phyloP scores from a whole-genome alignment of 2,113 vertebrate species.

The Rhinolophus sinicus region DNA sequence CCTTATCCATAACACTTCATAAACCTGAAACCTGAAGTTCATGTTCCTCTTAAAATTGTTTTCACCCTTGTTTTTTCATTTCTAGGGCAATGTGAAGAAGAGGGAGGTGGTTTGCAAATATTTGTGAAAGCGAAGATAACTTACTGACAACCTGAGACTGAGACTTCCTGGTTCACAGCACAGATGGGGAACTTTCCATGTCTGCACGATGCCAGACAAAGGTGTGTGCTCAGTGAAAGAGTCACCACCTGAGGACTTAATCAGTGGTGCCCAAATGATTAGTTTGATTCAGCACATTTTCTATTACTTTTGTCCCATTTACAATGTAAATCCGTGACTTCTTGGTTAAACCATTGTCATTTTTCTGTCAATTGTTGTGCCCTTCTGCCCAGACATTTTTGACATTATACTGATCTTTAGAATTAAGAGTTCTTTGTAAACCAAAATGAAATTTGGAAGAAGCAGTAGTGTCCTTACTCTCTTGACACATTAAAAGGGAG shows the following conservation, averaged over 20 bases:
- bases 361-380: neutral
- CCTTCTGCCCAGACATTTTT: neutral
- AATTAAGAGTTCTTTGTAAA: neutral
- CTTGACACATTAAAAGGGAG: neutral
- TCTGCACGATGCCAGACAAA: neutral
- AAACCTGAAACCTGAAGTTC: slow-evolving; percentile 43
- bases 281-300: neutral
- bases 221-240: accelerated
- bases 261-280: neutral
- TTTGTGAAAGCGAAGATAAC: slow-evolving; percentile 58
- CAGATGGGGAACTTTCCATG: neutral
- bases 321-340: neutral
- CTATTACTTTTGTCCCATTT: neutral
- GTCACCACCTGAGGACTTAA: neutral
- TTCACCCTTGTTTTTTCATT: neutral
- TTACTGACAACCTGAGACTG: slow-evolving; percentile 41
- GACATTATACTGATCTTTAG: slow-evolving; percentile 10
- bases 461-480: neutral
- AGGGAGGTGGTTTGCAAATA: slow-evolving; percentile 65
- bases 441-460: neutral
- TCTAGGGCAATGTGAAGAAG: neutral
- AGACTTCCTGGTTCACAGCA: slow-evolving; percentile 67
- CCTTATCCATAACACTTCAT: neutral
- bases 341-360: neutral
- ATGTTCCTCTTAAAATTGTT: slow-evolving; percentile 23